Evolutionary conservation across 2,888 invertebrate genomes (phyloP).

Genomic region (Ashinkailepas kermadecensis): DNA sequence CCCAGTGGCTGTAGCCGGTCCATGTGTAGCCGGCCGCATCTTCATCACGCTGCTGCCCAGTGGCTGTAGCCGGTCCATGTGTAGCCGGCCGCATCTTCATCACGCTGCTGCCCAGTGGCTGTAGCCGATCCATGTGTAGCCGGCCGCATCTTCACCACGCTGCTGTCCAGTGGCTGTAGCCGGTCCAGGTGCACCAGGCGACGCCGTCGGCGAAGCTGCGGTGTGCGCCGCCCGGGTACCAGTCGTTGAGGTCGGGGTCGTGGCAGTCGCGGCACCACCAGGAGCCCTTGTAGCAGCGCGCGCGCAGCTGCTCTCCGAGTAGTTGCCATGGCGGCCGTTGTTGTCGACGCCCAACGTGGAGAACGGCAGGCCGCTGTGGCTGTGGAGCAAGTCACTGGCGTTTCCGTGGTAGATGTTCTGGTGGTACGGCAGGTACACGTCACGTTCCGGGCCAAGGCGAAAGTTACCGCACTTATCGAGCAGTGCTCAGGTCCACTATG

Average conservation of each 20-base stretch:
- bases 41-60: too few species aligned
- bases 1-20: too few species aligned
- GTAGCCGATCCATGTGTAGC: conserved; percentile 37
- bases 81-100: conserved; percentile 38
- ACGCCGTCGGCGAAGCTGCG: conserved; percentile 36
- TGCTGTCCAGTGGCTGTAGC: conserved; percentile 34
- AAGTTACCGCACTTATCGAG: conserved; percentile 31
- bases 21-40: too few species aligned
- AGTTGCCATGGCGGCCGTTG: conserved; percentile 34
- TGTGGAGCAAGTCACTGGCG: conserved; percentile 34
- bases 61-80: too few species aligned
- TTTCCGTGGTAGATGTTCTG: conserved; percentile 35
- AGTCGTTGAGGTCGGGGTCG: conserved; percentile 36
- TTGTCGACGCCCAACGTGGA: conserved; percentile 32
- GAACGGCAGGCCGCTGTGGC: conserved; percentile 15
- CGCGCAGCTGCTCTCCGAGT: conserved; percentile 34
- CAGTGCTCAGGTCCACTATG: too few species aligned
- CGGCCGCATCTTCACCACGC: too few species aligned
- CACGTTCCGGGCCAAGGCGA: conserved; percentile 33
- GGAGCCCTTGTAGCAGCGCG: conserved; percentile 34
- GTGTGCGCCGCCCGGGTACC: conserved; percentile 35
- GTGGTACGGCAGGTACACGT: conserved; percentile 34
- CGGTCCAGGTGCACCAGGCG: conserved; percentile 37
- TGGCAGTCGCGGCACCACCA: conserved; percentile 36
- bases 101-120: conserved; percentile 35